Percentiles rank a stretch among this genome's conserved stretches.
Conservation (phyloP, 2,888 invertebrate species). For the Amorpha juglandis region DNA sequence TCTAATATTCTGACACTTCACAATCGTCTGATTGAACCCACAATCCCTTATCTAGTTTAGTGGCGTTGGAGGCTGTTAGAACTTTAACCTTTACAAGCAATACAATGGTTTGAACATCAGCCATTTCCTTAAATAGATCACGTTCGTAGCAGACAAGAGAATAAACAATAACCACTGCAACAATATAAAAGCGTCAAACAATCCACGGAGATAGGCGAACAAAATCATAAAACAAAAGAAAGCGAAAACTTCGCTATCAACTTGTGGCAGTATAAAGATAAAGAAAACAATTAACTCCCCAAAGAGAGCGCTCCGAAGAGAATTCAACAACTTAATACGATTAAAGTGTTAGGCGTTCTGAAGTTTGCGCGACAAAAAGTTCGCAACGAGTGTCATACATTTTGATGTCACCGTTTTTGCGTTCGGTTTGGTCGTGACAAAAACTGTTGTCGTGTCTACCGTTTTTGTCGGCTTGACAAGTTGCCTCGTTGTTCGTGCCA, state of each 20-base stretch:
- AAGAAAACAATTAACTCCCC: constrained; percentile 66
- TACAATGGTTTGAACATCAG: constrained; percentile 13
- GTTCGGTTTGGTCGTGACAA: constrained; percentile 58
- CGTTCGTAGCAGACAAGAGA: constrained; percentile 27
- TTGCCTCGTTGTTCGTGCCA: constrained; percentile 48
- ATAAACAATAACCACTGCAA: constrained; percentile 30
- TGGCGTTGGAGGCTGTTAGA: not conserved
- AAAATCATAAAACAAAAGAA: constrained; percentile 29
- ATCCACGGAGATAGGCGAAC: constrained; percentile 31
- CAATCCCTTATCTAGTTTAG: constrained; percentile 4
- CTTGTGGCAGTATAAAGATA: constrained; percentile 47
- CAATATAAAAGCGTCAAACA: constrained; percentile 29
- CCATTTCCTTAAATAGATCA: constrained; percentile 23
- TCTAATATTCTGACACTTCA: not conserved
- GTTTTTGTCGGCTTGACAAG: constrained; percentile 78
- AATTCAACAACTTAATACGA: constrained; percentile 67
- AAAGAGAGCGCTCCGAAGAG: constrained; percentile 56
- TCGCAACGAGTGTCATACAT: constrained; percentile 68
- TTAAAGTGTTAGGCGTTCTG: constrained; percentile 51
- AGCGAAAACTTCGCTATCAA: constrained; percentile 45
- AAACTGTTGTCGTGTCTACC: constrained; percentile 62
- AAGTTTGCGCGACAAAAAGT: constrained; percentile 31
- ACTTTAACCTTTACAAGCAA: constrained; percentile 1
- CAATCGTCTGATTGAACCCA: not conserved
- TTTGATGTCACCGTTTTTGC: constrained; percentile 74